Conservation (phyloP, 2,797 vertebrate genomes). For the Coregonus suidteri region DNA sequence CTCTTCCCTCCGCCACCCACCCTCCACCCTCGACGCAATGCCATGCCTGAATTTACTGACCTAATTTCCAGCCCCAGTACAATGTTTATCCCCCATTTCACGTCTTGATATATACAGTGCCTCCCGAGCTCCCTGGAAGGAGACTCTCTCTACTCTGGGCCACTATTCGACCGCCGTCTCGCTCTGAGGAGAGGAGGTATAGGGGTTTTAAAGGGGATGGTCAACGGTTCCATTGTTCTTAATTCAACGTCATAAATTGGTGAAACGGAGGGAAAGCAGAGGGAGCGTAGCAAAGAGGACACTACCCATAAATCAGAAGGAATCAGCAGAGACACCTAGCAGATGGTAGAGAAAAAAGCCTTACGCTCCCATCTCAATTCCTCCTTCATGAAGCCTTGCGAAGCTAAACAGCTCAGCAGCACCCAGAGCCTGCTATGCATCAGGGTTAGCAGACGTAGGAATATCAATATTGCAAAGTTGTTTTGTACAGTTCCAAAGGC, state of each 20-base stretch:
- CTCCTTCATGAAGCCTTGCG: conserved; percentile 64
- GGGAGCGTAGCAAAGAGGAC: conserved; percentile 40
- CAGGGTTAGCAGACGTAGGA: conserved; percentile 36
- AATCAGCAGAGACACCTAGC: conserved; percentile 72
- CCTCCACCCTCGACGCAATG: conserved; percentile 52
- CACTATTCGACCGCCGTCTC: conserved; percentile 21
- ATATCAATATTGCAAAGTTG: conserved; percentile 53
- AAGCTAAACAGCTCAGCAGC: conserved; percentile 53
- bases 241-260: conserved; percentile 68
- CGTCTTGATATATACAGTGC: conserved; percentile 47
- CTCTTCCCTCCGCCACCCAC: conserved; percentile 17
- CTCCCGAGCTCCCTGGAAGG: conserved; percentile 16
- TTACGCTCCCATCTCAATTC: conserved; percentile 55
- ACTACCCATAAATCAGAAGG: conserved; percentile 72
- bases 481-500: conserved; percentile 37
- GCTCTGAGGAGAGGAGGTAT: conserved; percentile 34
- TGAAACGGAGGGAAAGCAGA: conserved; percentile 49
- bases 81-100: conserved; percentile 63
- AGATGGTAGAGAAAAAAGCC: conserved; percentile 65
- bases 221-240: conserved; percentile 62
- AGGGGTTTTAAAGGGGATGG: conserved; percentile 42
- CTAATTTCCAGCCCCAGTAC: conserved; percentile 62
- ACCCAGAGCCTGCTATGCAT: conserved; percentile 31
- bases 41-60: conserved; percentile 69
- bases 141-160: conserved; percentile 37